Conservation (phyloP, 2,113 vertebrate genomes). For the Lipophrys pholis region DNA sequence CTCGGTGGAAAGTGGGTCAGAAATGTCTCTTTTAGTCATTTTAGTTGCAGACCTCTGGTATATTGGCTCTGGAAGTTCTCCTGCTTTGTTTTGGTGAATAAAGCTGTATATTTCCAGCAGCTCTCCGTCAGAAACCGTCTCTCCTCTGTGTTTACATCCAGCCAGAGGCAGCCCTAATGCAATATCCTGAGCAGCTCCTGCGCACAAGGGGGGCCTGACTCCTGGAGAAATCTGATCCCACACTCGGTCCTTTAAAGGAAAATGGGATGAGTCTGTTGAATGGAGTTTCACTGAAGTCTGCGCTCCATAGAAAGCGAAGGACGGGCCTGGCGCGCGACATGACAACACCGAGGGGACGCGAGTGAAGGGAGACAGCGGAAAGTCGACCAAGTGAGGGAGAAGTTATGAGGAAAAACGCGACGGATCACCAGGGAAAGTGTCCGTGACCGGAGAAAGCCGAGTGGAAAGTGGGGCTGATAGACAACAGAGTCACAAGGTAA, state of each 20-base stretch:
- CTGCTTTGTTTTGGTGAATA: no score
- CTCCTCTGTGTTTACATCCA: slow-evolving; percentile 56
- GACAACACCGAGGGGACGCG: slow-evolving; percentile 22
- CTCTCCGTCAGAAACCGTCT: no score
- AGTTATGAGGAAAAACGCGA: slow-evolving; percentile 44
- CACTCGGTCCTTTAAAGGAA: slow-evolving; percentile 84
- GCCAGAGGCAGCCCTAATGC: slow-evolving; percentile 61
- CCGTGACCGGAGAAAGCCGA: slow-evolving; percentile 55
- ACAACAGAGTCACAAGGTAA: slow-evolving; percentile 76
- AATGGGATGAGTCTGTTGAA: slow-evolving; percentile 82
- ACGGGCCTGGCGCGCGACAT: slow-evolving; percentile 15
- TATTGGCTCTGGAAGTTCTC: no score
- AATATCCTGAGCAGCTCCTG: slow-evolving; percentile 75
- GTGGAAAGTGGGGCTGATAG: slow-evolving; percentile 6
- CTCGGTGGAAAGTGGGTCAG: no score
- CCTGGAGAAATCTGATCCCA: slow-evolving; percentile 79
- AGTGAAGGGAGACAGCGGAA: slow-evolving; percentile 48
- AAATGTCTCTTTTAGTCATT: no score
- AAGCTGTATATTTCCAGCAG: no score
- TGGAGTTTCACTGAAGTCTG: slow-evolving; percentile 64
- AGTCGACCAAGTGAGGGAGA: slow-evolving; percentile 20
- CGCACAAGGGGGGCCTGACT: slow-evolving; percentile 68
- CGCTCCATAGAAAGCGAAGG: slow-evolving; percentile 35
- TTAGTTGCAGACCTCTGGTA: no score
- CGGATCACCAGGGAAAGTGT: slow-evolving; percentile 64